Evolutionary conservation across 2,797 vertebrate genomes (phyloP), one percentile per base, ranked within the genome.

Genomic region (Lacerta bilineata): DNA sequence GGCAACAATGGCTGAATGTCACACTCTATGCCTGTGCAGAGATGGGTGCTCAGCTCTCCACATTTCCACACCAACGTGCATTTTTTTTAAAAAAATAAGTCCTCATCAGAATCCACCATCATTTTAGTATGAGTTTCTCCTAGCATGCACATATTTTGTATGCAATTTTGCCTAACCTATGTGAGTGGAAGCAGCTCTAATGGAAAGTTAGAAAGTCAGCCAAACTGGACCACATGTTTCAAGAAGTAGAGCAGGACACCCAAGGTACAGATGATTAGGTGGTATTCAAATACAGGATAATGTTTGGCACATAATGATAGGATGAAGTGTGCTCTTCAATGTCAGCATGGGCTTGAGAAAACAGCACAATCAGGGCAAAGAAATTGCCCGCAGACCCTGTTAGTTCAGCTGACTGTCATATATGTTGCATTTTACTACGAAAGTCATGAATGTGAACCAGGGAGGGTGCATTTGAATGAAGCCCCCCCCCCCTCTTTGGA

Each of bases 241-340:
- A 20, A 69, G 87, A 92, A 72, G 5, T 79, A 84, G 64, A 90
- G 89, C 41, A 68, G 93, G 79, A 15, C 0, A 81, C 88, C 75
- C 71, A 20, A 64, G 41, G 43, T 86, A 29, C 9, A 91, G 59
- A 79, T 27, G 64, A 27, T 76, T 88, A 83, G 0, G 33, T 93
- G 92, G 43, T 86, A 84, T n/a, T 68, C 84, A 29, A 66, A 75
- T 36, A 80, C 13, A 87, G 78, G 39, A 83, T 66, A 8, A 91
- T 87, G 80, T 69, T 1, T 15, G 69, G 91, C 90, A 66, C 23
- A 10, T 72, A 59, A 84, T 82, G 87, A 86, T 59, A 83, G 90
- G 71, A 80, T 76, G 20, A 88, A 87, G 85, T 90, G 92, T 81
- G 50, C 59, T 87, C 64, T 89, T 93, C 80, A 81, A 68, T 75